Conservation (phyloP, 2,888 invertebrate genomes). For the Hypselothyrea guttata region DNA sequence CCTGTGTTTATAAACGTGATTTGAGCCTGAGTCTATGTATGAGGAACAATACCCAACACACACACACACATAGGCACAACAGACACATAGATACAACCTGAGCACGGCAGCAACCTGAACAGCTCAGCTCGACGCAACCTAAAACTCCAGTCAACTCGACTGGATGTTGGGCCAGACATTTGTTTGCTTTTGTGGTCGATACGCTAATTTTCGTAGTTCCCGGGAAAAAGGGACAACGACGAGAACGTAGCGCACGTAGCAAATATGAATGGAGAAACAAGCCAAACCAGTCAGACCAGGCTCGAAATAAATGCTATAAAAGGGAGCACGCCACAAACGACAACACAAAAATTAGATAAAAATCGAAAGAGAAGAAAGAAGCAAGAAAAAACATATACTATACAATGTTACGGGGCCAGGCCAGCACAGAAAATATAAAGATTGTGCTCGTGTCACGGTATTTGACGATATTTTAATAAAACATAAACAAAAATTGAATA, state of each 20-base stretch:
- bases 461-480: too few relatives aligned
- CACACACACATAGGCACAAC: too few relatives aligned
- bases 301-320: constrained; percentile 10
- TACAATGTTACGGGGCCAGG: constrained; percentile 6
- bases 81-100: constrained; percentile 7
- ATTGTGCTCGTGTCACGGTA: constrained; percentile 28
- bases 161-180: constrained; percentile 27
- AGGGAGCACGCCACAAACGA: constrained; percentile 36
- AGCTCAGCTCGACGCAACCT: too few relatives aligned
- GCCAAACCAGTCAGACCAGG: constrained; percentile 58
- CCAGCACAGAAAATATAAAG: constrained; percentile 11
- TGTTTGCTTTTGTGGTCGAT: constrained; percentile 72
- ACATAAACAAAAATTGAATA: too few relatives aligned
- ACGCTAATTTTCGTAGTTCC: constrained; percentile 72
- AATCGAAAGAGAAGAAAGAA: constrained; percentile 53
- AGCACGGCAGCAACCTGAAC: not conserved
- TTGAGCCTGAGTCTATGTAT: not conserved
- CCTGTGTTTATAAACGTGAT: not conserved
- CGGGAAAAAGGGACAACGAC: constrained; percentile 48
- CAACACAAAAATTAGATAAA: constrained; percentile 65
- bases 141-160: too few relatives aligned
- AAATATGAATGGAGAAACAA: constrained; percentile 64
- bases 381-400: constrained; percentile 22
- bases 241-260: constrained; percentile 53
- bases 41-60: too few relatives aligned